phyloP scores from a whole-genome alignment of 2,888 invertebrate genomes.

The Aradus depressus region DNA sequence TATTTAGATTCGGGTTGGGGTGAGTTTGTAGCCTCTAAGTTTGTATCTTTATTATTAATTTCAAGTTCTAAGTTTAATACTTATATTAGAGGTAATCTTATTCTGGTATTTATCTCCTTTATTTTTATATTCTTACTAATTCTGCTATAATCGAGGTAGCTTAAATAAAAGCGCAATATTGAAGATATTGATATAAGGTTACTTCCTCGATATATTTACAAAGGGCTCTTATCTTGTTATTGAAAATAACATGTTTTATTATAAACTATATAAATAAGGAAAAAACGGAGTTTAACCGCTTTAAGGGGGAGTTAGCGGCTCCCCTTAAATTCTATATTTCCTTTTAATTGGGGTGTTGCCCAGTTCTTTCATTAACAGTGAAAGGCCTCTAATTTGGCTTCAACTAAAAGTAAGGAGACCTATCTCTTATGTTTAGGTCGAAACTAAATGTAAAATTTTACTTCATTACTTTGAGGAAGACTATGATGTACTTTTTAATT shows the following conservation, averaged over 20 bases:
- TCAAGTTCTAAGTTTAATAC: too few relatives aligned
- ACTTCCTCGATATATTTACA: neutral
- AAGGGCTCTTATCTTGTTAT: neutral
- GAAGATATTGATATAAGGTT: conserved; percentile 3
- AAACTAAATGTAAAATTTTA: conserved; percentile 43
- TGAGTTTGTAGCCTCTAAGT: neutral
- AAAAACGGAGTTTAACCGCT: conserved; percentile 36
- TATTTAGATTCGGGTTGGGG: neutral
- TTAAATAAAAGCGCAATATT: conserved; percentile 6
- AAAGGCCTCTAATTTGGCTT: conserved; percentile 52
- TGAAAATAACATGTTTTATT: conserved; percentile 8
- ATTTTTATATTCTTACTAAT: neutral
- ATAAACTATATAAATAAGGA: conserved; percentile 2
- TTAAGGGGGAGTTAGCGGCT: conserved; percentile 54
- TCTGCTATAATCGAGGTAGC: neutral
- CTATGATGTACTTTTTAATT: conserved; percentile 40
- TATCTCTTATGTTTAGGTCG: conserved; percentile 40
- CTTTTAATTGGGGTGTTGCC: conserved; percentile 47
- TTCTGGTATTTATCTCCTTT: neutral
- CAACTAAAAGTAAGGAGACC: conserved; percentile 45
- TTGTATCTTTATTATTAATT: too few relatives aligned
- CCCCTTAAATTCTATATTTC: conserved; percentile 41
- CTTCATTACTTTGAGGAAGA: conserved; percentile 39
- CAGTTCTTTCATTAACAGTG: conserved; percentile 55
- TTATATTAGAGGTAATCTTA: too few relatives aligned